Percentiles rank a stretch among this genome's conserved stretches.
These are phyloP conservation scores for Melieria picta DNA, from an alignment of 2,888 invertebrate species.

Conservation along the genomic window DNA sequence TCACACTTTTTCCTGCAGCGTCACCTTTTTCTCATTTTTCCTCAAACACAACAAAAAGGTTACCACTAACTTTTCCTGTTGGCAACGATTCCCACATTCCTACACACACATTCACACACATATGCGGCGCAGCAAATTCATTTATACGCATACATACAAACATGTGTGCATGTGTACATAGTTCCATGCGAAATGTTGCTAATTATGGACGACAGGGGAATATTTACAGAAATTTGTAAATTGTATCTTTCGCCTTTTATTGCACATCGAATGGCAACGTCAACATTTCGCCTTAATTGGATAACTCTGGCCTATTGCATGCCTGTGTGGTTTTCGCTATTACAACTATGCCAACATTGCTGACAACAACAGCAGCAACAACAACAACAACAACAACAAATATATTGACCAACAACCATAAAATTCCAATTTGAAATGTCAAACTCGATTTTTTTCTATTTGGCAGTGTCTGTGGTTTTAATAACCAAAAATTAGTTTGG, in stretches of 20 bases:
- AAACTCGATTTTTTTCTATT: slow-evolving; percentile 15
- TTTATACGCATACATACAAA: background rate
- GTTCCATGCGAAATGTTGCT: slow-evolving; percentile 15
- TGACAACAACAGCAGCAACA: background rate
- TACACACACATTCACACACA: background rate
- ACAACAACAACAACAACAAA: background rate
- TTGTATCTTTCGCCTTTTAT: background rate
- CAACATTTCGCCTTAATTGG: slow-evolving; percentile 2
- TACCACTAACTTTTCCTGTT: background rate
- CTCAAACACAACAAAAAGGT: background rate
- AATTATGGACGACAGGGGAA: slow-evolving; percentile 7
- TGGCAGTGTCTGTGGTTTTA: slow-evolving; percentile 23
- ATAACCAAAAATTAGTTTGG: slow-evolving; percentile 33
- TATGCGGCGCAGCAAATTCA: background rate
- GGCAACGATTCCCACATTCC: background rate
- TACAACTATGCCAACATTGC: background rate
- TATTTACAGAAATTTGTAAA: background rate
- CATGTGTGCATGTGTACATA: background rate
- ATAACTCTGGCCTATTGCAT: background rate
- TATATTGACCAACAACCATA: slow-evolving; percentile 11
- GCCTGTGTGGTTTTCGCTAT: background rate
- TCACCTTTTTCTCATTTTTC: too few relatives aligned
- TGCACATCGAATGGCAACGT: background rate
- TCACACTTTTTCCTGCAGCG: too few relatives aligned
- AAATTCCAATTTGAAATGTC: slow-evolving; percentile 29